Evolutionary conservation across 1,140 invertebrate genomes (phyloP), one percentile per base, ranked within the genome.

Genomic region (Bilobella aurantiaca): DNA sequence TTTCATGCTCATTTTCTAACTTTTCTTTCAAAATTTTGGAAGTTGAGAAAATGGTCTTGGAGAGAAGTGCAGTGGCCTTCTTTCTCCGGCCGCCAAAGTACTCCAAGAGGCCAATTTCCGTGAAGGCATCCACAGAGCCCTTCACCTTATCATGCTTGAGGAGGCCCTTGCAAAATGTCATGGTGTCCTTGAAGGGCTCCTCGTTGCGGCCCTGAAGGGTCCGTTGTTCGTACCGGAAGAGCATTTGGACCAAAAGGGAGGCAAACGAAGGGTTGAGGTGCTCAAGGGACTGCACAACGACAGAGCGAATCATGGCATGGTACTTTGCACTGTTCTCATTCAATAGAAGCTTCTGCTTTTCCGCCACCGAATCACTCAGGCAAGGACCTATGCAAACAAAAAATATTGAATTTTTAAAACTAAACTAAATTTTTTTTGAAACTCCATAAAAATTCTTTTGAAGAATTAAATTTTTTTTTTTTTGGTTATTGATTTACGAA

Each of bases 91-190:
- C 66, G 23, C 63, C 62, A 63, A 70, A 73, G 34, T 68, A 70
- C 58, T 73, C 71, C 29, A 73, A 37, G 58, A 73, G 34, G 5
- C 68, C 68, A n/a, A 73, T 42, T 65, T 73, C 71, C 14, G 62
- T 31, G 37, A 70, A 73, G 1, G 65, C 60, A n/a, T 42, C 53
- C 23, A 47, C 31, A 3, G 61, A 56, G 42, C 63, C 66, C 23
- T 69, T 46, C 31, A 73, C 53, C 58, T 70, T 70, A 28, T 73
- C 71, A 31, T 73, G 32, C 29, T 69, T 58, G 18, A 73, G 25
- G 2, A 73, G 23, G 49, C 29, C 46, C 31, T 69, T 70, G 12
- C 49, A 56, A 27, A 61, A 62, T 31, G 68, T 69, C n/a, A 73
- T 66, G 12, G 46, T 23, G 14, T n/a, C n/a, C 62, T 73, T 73